Base-by-base conservation (phyloP, 1,140 invertebrate species). In the Solenopsis fugax region DNA sequence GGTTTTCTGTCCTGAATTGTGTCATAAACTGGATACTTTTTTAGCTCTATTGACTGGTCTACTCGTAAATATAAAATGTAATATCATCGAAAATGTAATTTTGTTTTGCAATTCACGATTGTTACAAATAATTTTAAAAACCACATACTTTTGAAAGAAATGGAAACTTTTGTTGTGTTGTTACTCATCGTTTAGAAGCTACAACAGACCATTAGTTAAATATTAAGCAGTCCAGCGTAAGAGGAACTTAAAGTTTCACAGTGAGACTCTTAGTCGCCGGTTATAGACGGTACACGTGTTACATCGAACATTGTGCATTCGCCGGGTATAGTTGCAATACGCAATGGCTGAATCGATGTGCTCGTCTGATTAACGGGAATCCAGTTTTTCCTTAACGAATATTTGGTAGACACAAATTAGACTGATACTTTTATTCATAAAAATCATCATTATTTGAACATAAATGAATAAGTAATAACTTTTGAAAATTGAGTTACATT, bases 161-260 rank as follows among this genome's bases (percentile, higher is more conserved):
- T 54, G 60, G 0, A 50, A 34, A 5, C 2, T 50, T 65, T 5
- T 41, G 34, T 37, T 64, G 18, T 45, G 41, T 64, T 50, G 24
- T 64, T 65, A 21, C 18, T 65, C 58, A 37, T 65, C 41, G 58
- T 21, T 76, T 64, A 48, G 41, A 48, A 48, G 13, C 52, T 75
- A 58, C 45, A 72, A 72, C 69, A 72, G 45, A 58, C 54, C n/a
- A 76, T 76, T 76, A 76, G 37, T 76, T 24, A 52, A 50, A 69
- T 50, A 69, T 69, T 72, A 16, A 71, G 2, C 24, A 41, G 9
- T 2, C 13, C 1, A 13, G 7, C n/a, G 41, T 76, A 45, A 60
- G 18, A n/a, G n/a, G 9, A 41, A 41, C 16, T 62, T 21, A 34
- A 18, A 48, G 41, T 64, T 78, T 65, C 24, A 29, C 64, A 50